Conservation (phyloP, 2,113 vertebrate species). For the Hemiprocne comata region DNA sequence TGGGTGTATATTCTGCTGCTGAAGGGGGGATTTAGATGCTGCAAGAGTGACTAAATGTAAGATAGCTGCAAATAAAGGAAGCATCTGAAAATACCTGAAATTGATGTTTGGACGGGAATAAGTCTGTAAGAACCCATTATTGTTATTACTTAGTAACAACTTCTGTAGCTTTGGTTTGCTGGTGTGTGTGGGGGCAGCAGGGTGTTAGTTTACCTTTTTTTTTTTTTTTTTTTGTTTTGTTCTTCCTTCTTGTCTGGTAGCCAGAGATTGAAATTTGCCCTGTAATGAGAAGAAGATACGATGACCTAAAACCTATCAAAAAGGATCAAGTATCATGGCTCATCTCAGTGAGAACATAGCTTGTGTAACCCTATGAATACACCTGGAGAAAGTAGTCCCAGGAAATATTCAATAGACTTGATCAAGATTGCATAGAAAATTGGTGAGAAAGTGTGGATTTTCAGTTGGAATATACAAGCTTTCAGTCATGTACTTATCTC, state of each 20-base stretch:
- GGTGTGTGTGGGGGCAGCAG: neutral
- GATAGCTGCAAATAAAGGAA: slow-evolving; percentile 1
- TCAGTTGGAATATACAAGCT: neutral
- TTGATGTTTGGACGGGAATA: neutral
- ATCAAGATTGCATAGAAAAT: neutral
- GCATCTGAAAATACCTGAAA: neutral
- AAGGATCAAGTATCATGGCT: neutral
- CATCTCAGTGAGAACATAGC: neutral
- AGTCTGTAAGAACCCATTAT: neutral
- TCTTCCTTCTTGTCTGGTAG: neutral
- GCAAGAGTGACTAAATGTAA: neutral
- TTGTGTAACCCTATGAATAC: neutral
- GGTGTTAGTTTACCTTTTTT: neutral
- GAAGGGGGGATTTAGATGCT: neutral
- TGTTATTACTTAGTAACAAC: neutral
- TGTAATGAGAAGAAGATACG: neutral
- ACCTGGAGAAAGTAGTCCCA: neutral
- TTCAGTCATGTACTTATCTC: neutral
- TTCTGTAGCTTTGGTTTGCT: neutral
- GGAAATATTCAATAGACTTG: neutral
- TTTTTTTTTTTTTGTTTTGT: no score
- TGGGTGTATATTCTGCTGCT: neutral
- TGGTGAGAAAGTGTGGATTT: neutral
- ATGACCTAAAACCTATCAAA: neutral
- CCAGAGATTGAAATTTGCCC: neutral